These are phyloP conservation scores for Pteromalus puparum DNA, from an alignment of 1,140 invertebrate species.

Conservation along the genomic window DNA sequence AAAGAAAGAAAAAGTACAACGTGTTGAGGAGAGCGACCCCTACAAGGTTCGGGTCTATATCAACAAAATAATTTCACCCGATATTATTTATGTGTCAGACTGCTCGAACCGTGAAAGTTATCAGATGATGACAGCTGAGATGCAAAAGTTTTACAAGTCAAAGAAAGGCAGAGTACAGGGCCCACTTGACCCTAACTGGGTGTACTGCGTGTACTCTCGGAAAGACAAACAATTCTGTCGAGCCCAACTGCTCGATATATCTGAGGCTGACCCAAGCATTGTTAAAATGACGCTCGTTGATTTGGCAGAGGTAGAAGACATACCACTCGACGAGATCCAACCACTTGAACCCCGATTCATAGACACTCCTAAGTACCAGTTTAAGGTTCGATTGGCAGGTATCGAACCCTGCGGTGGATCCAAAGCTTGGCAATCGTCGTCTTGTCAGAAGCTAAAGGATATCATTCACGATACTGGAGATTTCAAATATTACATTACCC, in stretches of 20 bases:
- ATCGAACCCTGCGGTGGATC: conserved; percentile 75
- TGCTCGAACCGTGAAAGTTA: conserved; percentile 67
- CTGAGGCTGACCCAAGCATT: not conserved
- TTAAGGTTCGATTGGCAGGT: conserved; percentile 77
- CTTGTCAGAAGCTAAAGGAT: conserved; percentile 75
- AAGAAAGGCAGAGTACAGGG: conserved; percentile 42
- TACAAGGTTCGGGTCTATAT: conserved; percentile 73
- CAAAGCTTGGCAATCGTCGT: conserved; percentile 74
- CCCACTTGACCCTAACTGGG: not conserved
- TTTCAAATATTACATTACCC: conserved; percentile 55
- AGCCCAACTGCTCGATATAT: conserved; percentile 70
- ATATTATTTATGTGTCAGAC: conserved; percentile 75
- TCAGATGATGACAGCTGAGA: conserved; percentile 66
- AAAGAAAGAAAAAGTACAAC: not conserved
- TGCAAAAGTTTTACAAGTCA: conserved; percentile 75
- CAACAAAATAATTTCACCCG: conserved; percentile 73
- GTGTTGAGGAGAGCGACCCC: conserved; percentile 71
- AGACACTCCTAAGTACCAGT: conserved; percentile 69
- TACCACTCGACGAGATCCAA: conserved; percentile 68
- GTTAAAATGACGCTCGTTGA: conserved; percentile 66
- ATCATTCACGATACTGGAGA: conserved; percentile 70
- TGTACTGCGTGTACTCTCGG: conserved; percentile 60
- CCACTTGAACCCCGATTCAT: conserved; percentile 70
- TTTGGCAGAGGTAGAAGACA: conserved; percentile 72
- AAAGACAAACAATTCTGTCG: conserved; percentile 75